A percentile compares a stretch with the other conserved stretches of the same genome.
Conservation (phyloP, 2,888 invertebrate species). For the Clitarchus hookeri region DNA sequence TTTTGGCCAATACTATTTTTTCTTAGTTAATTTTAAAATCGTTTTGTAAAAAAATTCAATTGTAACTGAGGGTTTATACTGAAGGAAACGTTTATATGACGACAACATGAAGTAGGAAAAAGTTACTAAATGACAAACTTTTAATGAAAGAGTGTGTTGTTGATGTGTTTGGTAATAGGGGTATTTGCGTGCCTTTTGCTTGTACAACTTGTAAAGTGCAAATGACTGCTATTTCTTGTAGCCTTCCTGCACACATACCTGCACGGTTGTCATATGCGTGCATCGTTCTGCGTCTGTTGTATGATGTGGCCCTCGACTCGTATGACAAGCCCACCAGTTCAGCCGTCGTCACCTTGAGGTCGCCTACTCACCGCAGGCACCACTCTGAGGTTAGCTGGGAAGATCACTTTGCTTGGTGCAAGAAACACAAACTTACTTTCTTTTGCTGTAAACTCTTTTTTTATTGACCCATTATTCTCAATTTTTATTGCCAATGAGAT, state of each 20-base stretch:
- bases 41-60: no score
- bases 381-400: slow-evolving; percentile 34
- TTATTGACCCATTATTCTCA: not conserved
- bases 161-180: no score
- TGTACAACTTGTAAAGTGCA: no score
- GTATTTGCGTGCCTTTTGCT: no score
- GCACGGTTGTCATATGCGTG: slow-evolving; percentile 80
- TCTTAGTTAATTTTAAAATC: no score
- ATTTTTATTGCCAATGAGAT: not conserved
- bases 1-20: no score
- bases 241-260: slow-evolving; percentile 75
- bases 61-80: no score
- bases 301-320: slow-evolving; percentile 93
- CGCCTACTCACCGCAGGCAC: slow-evolving; percentile 49
- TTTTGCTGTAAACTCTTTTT: not conserved
- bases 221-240: slow-evolving; percentile 48
- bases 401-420: not conserved
- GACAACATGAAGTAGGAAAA: no score
- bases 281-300: slow-evolving; percentile 83
- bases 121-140: no score
- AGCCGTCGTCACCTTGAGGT: slow-evolving; percentile 49
- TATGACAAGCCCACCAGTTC: slow-evolving; percentile 86
- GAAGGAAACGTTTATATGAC: no score
- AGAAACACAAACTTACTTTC: not conserved
- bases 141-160: no score